phyloP scores from a whole-genome alignment of 2,797 vertebrate species.

The Epinephelus malabaricus region DNA sequence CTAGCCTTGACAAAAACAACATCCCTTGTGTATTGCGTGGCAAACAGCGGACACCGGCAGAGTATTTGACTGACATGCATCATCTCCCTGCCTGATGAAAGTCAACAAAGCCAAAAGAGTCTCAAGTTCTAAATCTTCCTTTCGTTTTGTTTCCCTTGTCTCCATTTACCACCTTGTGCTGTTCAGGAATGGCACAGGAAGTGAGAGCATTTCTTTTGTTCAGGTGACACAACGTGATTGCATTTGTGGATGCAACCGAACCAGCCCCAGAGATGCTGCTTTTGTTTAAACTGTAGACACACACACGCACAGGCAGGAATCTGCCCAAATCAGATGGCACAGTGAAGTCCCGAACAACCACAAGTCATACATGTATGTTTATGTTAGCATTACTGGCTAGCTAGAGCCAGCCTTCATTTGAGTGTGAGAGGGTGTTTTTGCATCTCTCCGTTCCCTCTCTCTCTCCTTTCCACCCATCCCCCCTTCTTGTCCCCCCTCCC shows the following conservation, averaged over 20 bases:
- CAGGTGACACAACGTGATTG: constrained; percentile 57
- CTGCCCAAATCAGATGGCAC: constrained; percentile 2
- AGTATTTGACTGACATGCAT: constrained; percentile 10
- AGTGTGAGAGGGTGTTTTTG: constrained; percentile 55
- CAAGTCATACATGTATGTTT: constrained; percentile 67
- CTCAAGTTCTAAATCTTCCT: background rate
- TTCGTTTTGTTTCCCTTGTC: background rate
- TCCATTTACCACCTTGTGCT: background rate
- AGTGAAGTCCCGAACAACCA: background rate
- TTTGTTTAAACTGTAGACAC: constrained; percentile 28
- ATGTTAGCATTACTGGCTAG: constrained; percentile 74
- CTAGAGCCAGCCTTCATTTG: constrained; percentile 43
- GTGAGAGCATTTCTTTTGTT: constrained; percentile 51
- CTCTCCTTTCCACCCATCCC: constrained; percentile 65
- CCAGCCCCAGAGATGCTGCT: constrained; percentile 19
- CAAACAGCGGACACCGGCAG: constrained; percentile 2
- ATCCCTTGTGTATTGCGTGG: background rate
- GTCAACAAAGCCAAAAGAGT: constrained; percentile 4
- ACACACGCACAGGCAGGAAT: constrained; percentile 4
- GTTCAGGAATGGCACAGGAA: constrained; percentile 24
- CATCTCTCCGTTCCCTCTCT: constrained; percentile 54
- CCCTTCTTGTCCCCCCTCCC: constrained; percentile 49
- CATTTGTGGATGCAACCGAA: constrained; percentile 54
- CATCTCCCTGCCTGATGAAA: background rate
- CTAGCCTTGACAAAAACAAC: constrained; percentile 30